Evolutionary conservation across 2,888 invertebrate genomes (phyloP), one percentile per base, ranked within the genome.

Genomic region (Monochamus alternatus): DNA sequence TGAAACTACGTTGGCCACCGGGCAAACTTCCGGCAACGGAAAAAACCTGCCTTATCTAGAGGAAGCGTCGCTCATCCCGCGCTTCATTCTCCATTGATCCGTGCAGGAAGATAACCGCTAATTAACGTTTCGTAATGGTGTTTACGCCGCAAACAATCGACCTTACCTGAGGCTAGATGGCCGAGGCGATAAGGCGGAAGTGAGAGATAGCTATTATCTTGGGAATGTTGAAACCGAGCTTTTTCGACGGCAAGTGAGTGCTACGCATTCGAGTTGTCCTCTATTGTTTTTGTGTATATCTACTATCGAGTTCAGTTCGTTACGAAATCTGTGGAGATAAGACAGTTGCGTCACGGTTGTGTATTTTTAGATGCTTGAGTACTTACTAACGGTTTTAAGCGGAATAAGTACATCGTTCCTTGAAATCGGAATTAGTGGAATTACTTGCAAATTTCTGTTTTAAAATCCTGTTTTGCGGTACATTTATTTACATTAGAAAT

Each of bases 131-230:
- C 52, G 58, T 59, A 59, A 68, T 59, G 43, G 59, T 68, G 68
- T 68, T 68, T 68, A 59, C 47, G 47, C 32, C 58, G 22, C 30
- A 67, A 68, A 68, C 43, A 43, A 68, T 58, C 68, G 68, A 59
- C 68, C 68, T 68, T 55, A 68, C 68, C 68, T 68, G 68, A 55
- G 68, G 14, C 51, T 58, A 59, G 68, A 68, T 59, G 43, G 14
- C 55, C 1, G 8, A 22, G 58, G 32, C 43, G 38, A 59, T 58
- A 22, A 22, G 32, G 10, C 51, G 67, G 59, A 68, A 68, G 43
- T 59, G n/a, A 68, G n/a, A 68, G 59, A 68, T 68, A 59, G 43
- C 68, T n/a, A 68, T 67, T 68, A 68, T 68, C 68, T 68, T 14
- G 7, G 32, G 68, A 22, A 55, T 68, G 62, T 31, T 32, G 68